Evolutionary conservation across 2,888 invertebrate species (phyloP), one percentile per base, ranked within the genome.

Genomic region (Phymatocera aterrima): DNA sequence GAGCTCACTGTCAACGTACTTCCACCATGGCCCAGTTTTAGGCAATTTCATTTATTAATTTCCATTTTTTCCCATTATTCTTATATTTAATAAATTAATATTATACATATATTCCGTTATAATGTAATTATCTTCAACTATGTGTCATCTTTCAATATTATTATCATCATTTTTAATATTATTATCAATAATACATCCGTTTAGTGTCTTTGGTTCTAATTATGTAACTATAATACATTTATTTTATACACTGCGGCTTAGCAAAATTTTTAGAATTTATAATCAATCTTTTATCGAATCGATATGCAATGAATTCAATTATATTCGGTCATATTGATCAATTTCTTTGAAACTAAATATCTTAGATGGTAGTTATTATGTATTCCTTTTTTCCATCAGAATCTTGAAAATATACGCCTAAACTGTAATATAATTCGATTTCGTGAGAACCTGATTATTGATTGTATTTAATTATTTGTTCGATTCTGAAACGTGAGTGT

Each of bases 1-100:
- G 90, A 90, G 86, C 89, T 90, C 88, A 89, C 88, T 87, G 90
- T 90, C 87, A 90, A 89, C 88, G 90, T 90, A 85, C 90, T 90
- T 84, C 90, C 90, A 82, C 90, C 90, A 82, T 90, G 90, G 90
- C 90, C 90, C 83, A 90, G 89, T 88, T 90, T 90, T 90, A 90
- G 90, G 90, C 90, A 90, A 90, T 90, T 90, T 90, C 89, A 89
- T 90, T 90, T 90, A 81, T 89, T 90, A 90, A 75, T 75, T 75
- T 75, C 75, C 54, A 75, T 75, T 75, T 75, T 57, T 75, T 24
- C 75, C 75, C 43, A 43, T 12, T 43, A 75, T 75, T 75, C 74
- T 78, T 77, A 78, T 60, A 68, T 75, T 77, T 48, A 68, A 77
- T 43, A 34, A 68, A 31, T 40, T 34, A 31, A 77, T 72, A 72